Base-by-base conservation (phyloP, 2,113 vertebrate species). In the Todiramphus chloris region DNA sequence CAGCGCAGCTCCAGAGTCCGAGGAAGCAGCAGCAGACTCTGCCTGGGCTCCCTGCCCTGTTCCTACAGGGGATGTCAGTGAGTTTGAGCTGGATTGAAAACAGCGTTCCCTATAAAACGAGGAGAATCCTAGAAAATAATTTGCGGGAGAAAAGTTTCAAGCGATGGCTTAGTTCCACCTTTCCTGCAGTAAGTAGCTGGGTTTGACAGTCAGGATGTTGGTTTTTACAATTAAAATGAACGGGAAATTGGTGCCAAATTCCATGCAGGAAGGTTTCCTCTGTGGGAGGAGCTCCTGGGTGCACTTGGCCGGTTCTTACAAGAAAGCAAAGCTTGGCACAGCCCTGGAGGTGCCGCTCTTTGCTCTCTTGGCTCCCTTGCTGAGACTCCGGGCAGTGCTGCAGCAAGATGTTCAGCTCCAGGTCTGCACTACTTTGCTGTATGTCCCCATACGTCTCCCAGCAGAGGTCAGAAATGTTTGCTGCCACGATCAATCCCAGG, bases 101-200 rank as follows among this genome's bases (percentile, higher is more conserved):
- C 1, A 51, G 69, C 0, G 0, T 7, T 63, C 10, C 0, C 56
- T 13, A 30, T 55, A 59, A 83, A 75, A 48, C 20, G 1, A 15
- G 17, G 63, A 37, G 30, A 79, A 59, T 16, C 72, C 75, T 62
- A 16, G 37, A 28, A 90, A 93, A 92, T 5, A 5, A 53, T 51
- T 37, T 18, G 10, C 0, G 5, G 67, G 59, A 41, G 68, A 56
- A 83, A 80, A 89, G 39, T 87, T 91, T 80, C 51, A 64, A 43
- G 77, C 1, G 6, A 51, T 37, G n/a, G 60, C 50, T 62, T 4
- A 5, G 37, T 74, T 70, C 93, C 75, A 75, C 59, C 51, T 23
- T 79, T 50, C 35, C 48, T 33, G 2, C 39, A 6, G 87, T 16
- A 51, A 90, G 78, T 6, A 16, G 31, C 6, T 13, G 88, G 59